Base-by-base conservation (phyloP, 1,140 invertebrate species). In the Cotesia vestalis region DNA sequence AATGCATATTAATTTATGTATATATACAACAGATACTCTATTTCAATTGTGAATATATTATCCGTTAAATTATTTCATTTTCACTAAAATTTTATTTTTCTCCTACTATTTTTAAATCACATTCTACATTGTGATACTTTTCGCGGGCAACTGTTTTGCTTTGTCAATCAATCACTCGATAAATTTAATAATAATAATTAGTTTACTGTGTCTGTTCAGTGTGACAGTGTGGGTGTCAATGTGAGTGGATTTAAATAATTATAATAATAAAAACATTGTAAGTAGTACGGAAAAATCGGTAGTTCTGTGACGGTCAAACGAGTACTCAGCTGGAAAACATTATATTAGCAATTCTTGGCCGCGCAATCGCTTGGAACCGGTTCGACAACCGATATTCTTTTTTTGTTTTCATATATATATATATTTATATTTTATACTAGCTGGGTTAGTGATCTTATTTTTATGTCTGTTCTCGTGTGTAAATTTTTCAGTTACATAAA, bases 351-450 rank as follows among this genome's bases (percentile, higher is more conserved):
- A 36, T 64, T 51, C 38, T 59, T 27, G 14, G 20, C 14, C 35
- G 12, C 12, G 62, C 40, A 38, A 64, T 64, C 40, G 20, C 38
- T 51, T 51, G 14, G 9, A 64, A 64, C 62, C 62, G 62, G 62
- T 64, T 64, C 62, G 14, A 38, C 40, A 64, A 64, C 62, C 17
- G 17, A 64, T 64, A 14, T 14, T 64, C 12, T 20, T 51, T 64
- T 51, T 46, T 38, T 64, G 14, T 36, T 27, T 14, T 51, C 46
- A 20, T 38, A 46, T 12, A 36, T 38, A n/a, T 11, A 35, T 36
- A 27, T 36, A 20, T 4, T 27, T 20, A 34, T 61, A 20, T 35
- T 61, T 46, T 46, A 46, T 46, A 11, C 35, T 38, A 17, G 8
- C 20, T 17, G 14, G 17, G 57, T 62, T 40, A 36, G 8, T 62